Evolutionary conservation across 2,797 vertebrate species (phyloP).

Genomic region (Pangasius djambal): DNA sequence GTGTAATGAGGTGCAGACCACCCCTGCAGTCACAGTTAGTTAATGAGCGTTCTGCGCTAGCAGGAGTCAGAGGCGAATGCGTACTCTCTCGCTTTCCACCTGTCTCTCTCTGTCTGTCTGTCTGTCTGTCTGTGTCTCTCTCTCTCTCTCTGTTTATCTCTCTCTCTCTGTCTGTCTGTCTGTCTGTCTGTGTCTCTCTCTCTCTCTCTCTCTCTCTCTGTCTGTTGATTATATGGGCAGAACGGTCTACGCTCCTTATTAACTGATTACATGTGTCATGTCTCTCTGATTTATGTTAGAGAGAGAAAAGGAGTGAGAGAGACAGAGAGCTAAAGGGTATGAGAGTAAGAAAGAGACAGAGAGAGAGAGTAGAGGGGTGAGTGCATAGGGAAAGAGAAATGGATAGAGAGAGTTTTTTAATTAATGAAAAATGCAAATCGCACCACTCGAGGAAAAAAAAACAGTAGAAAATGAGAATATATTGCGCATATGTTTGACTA

Average conservation of each 20-base stretch:
- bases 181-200: conserved; percentile 15
- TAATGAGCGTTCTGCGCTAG: conserved; percentile 20
- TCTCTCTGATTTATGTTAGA: conserved; percentile 53
- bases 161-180: neutral
- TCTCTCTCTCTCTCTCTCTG: conserved; percentile 25
- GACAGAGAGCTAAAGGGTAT: neutral
- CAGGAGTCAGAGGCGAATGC: neutral
- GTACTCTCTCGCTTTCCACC: neutral
- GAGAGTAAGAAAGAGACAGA: conserved; percentile 2
- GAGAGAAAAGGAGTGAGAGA: neutral
- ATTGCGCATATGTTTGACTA: neutral
- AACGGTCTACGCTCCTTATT: conserved; percentile 57
- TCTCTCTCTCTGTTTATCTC: conserved; percentile 31
- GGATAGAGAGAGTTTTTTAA: neutral
- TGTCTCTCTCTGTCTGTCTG: conserved; percentile 36
- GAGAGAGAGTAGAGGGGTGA: neutral
- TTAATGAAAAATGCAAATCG: conserved; percentile 19
- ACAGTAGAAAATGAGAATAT: neutral
- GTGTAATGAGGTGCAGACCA: conserved; percentile 61
- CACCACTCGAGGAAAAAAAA: neutral
- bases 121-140: conserved; percentile 1
- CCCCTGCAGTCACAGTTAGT: conserved; percentile 41
- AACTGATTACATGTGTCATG: conserved; percentile 64
- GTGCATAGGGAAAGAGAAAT: neutral
- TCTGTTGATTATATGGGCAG: conserved; percentile 10